phyloP scores from a whole-genome alignment of 1,140 invertebrate species.

The Drosophila oshimai region DNA sequence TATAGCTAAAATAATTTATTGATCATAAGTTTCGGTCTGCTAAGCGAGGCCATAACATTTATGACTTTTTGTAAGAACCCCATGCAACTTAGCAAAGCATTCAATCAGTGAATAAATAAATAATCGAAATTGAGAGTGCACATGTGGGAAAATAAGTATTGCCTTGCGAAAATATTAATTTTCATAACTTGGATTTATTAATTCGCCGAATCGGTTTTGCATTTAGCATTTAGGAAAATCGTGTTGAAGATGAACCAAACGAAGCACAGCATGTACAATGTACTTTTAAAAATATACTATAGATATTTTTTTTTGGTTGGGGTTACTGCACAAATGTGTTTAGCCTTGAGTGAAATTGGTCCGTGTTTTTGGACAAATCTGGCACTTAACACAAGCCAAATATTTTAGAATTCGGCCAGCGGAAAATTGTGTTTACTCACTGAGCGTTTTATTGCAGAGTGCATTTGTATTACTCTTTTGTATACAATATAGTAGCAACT shows the following conservation, averaged over 20 bases:
- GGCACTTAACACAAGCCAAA: conserved; percentile 9
- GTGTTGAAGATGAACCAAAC: conserved; percentile 38
- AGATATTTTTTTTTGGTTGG: conserved; percentile 27
- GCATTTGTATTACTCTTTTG: conserved; percentile 14
- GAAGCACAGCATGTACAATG: conserved; percentile 48
- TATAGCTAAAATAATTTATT: conserved; percentile 11
- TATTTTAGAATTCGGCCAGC: conserved; percentile 1
- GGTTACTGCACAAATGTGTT: conserved; percentile 59
- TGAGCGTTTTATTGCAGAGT: conserved; percentile 1
- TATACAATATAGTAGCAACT: conserved; percentile 9
- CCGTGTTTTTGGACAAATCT: conserved; percentile 35
- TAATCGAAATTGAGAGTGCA: conserved; percentile 15
- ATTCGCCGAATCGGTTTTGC: conserved; percentile 36
- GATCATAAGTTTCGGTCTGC: conserved; percentile 8
- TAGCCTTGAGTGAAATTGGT: conserved; percentile 53
- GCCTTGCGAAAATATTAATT: conserved; percentile 9
- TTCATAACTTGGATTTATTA: conserved; percentile 24
- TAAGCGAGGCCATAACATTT: conserved; percentile 14
- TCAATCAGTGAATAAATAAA: conserved; percentile 16
- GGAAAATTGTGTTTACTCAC: conserved; percentile 22
- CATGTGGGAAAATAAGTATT: conserved; percentile 19
- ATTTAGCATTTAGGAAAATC: conserved; percentile 13
- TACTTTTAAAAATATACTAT: conserved; percentile 17
- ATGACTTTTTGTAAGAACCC: conserved; percentile 21
- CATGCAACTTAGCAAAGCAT: conserved; percentile 6